phyloP scores from a whole-genome alignment of 1,140 invertebrate genomes.

The Drosophila pectinifera region DNA sequence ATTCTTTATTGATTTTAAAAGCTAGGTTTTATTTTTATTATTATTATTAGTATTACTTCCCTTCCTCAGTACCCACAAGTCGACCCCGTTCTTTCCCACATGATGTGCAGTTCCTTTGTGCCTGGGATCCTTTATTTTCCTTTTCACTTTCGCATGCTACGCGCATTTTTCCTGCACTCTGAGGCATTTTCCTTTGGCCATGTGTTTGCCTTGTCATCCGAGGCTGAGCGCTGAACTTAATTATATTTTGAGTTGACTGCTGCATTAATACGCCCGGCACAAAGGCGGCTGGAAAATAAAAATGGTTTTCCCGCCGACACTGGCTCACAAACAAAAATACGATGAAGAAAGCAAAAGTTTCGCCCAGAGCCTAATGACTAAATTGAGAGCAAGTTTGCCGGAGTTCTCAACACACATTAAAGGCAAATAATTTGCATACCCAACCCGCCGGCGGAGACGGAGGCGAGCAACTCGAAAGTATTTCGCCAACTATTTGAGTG shows the following conservation, averaged over 20 bases:
- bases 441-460: conserved; percentile 43
- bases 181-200: conserved; percentile 53
- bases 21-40: too few species aligned
- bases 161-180: conserved; percentile 48
- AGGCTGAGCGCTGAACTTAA: conserved; percentile 56
- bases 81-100: conserved; percentile 15
- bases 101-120: conserved; percentile 51
- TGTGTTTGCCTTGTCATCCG: conserved; percentile 65
- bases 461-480: conserved; percentile 43
- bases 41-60: too few species aligned
- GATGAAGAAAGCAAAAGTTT: conserved; percentile 44
- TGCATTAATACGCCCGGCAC: conserved; percentile 34
- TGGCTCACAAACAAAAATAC: background rate
- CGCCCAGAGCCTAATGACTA: conserved; percentile 60
- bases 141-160: conserved; percentile 35
- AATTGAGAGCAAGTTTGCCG: conserved; percentile 57
- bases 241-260: conserved; percentile 66
- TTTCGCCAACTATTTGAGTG: conserved; percentile 39
- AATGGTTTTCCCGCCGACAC: conserved; percentile 30
- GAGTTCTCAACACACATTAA: conserved; percentile 66
- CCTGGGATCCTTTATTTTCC: conserved; percentile 9
- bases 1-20: too few species aligned
- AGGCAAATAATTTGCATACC: conserved; percentile 78
- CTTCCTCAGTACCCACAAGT: conserved; percentile 13
- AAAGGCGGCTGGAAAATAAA: conserved; percentile 38